A percentile compares a stretch with the other conserved stretches of the same genome.
phyloP scores from a whole-genome alignment of 2,888 invertebrate genomes.

The Oegoconia quadripuncta region DNA sequence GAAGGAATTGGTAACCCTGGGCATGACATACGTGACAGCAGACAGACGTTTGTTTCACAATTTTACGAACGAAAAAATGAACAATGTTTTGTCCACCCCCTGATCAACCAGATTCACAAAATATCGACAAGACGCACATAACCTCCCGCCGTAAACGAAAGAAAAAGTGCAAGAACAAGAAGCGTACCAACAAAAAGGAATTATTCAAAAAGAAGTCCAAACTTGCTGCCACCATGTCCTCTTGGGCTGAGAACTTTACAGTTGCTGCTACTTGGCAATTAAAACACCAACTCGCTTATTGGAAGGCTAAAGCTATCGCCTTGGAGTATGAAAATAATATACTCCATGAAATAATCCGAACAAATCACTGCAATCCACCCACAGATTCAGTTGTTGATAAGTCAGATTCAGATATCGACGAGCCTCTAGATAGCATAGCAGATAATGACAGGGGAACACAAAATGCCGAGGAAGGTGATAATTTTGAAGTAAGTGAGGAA shows the following conservation, averaged over 20 bases:
- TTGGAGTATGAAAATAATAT: constrained; percentile 79
- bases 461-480: constrained; percentile 27
- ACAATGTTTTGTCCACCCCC: constrained; percentile 42
- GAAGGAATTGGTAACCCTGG: no score
- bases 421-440: not conserved
- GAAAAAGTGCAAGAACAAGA: constrained; percentile 26
- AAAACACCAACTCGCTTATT: constrained; percentile 79
- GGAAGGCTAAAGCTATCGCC: constrained; percentile 79
- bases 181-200: constrained; percentile 28
- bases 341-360: constrained; percentile 69
- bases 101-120: constrained; percentile 22
- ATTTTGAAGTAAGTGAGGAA: constrained; percentile 81
- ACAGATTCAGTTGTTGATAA: constrained; percentile 11
- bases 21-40: no score
- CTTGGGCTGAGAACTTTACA: constrained; percentile 61
- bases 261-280: constrained; percentile 69
- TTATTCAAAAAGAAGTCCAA: constrained; percentile 25
- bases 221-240: constrained; percentile 48
- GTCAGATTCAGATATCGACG: constrained; percentile 12
- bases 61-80: not conserved
- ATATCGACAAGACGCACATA: constrained; percentile 19
- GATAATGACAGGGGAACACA: constrained; percentile 22
- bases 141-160: constrained; percentile 30
- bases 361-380: constrained; percentile 31
- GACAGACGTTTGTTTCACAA: no score